Evolutionary conservation across 2,113 vertebrate genomes (phyloP).

Genomic region (Seriola quinqueradiata): DNA sequence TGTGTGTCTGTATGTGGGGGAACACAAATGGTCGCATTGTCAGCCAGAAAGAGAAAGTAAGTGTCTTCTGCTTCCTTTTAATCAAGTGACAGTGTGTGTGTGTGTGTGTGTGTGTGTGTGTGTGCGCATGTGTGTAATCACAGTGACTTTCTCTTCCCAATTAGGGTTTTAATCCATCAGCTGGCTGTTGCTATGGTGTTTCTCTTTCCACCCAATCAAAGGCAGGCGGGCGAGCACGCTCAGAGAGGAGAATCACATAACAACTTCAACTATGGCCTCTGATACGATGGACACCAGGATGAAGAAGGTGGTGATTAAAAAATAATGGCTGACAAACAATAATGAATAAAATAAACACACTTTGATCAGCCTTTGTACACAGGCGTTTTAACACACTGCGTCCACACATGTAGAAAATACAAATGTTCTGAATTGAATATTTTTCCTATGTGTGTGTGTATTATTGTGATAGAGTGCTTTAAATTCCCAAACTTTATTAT

Average conservation of each 20-base stretch:
- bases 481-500: neutral
- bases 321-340: neutral
- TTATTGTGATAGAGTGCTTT: conserved; percentile 4
- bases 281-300: conserved; percentile 14
- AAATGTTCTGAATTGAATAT: neutral
- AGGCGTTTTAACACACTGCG: neutral
- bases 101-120: neutral
- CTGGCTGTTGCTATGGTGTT: conserved; percentile 75
- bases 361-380: neutral
- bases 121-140: conserved; percentile 57
- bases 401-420: neutral
- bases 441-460: neutral
- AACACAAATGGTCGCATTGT: conserved; percentile 18
- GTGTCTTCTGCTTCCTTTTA: conserved; percentile 52
- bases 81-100: conserved; percentile 50
- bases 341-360: neutral
- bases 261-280: conserved; percentile 21
- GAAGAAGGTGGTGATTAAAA: neutral
- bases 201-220: conserved; percentile 62
- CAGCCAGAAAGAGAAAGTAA: conserved; percentile 41
- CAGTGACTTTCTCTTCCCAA: conserved; percentile 70
- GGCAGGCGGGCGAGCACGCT: conserved; percentile 34
- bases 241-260: conserved; percentile 41
- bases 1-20: conserved; percentile 14
- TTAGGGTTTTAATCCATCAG: conserved; percentile 79